These are phyloP conservation scores for Gallinago solitaria DNA, from an alignment of 2,797 vertebrate genomes.

Conservation along the genomic window DNA sequence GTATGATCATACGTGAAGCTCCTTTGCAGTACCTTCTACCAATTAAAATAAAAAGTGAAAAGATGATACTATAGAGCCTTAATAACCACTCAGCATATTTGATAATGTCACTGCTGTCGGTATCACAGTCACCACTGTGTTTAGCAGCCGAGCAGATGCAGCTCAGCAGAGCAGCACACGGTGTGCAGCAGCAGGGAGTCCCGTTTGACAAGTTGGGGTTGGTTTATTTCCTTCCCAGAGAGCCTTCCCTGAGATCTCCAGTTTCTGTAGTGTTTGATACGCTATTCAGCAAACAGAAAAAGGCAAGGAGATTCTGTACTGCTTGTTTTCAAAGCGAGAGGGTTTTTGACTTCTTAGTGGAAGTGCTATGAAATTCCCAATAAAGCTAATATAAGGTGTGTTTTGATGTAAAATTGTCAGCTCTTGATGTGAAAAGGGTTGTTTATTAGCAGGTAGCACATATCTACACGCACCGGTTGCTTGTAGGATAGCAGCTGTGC, in stretches of 20 bases:
- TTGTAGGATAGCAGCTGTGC: background rate
- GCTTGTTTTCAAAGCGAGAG: conserved; percentile 18
- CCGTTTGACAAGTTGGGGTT: conserved; percentile 67
- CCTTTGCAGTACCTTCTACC: background rate
- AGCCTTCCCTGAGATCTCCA: conserved; percentile 41
- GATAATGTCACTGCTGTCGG: conserved; percentile 36
- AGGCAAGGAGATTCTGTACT: background rate
- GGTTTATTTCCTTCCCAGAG: conserved; percentile 61
- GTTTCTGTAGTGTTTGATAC: conserved; percentile 58
- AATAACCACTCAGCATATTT: conserved; percentile 55
- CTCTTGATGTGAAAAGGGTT: background rate
- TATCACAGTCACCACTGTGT: conserved; percentile 23
- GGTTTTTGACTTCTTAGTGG: background rate
- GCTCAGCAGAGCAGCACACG: conserved; percentile 58
- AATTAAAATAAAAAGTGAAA: conserved; percentile 38
- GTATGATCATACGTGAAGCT: background rate
- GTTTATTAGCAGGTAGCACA: background rate
- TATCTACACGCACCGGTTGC: background rate
- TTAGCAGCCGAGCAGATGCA: conserved; percentile 72
- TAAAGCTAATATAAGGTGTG: background rate
- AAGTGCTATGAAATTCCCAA: background rate
- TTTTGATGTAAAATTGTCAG: background rate
- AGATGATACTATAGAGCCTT: background rate
- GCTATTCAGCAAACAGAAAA: conserved; percentile 47
- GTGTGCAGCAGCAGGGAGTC: conserved; percentile 62